Base-by-base conservation (phyloP, 2,113 vertebrate species). In the Protobothrops mucrosquamatus region DNA sequence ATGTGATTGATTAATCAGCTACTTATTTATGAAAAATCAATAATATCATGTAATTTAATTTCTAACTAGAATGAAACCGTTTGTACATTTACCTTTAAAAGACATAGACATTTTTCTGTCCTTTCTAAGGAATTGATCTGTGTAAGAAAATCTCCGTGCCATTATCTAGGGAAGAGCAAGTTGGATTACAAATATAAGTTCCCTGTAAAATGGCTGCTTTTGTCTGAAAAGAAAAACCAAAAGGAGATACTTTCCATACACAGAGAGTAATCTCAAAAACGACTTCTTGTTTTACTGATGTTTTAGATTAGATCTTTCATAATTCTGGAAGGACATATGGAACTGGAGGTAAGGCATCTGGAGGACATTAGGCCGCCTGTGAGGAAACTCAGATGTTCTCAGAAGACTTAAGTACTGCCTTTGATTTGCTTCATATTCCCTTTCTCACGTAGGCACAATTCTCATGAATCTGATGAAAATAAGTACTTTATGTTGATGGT, bases 1-100 rank as follows among this genome's bases (percentile, higher is more conserved):
- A 54, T 92, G 8, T 69, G 11, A 94, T 96, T 95, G 91, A 95
- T 95, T 81, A 96, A 95, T 90, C 88, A 92, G 89, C 92, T 74
- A 87, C 54, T 91, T 92, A 74, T 51, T 61, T 87, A 61, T 88
- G 1, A 46, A 88, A 94, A 95, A 89, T 34, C 6, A 43, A 89
- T 55, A 24, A 88, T 55, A 85, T 89, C 85, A 57, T 87, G 89
- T 95, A 93, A 4, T 52, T 56, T 56, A 18, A 39, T 93, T n/a
- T 61, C 89, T 55, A 0, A 0, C n/a, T 91, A 92, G 24, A 87
- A 86, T 29, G 91, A 52, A 55, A 12, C 93, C 94, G 54, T 91
- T 23, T 85, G 15, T 18, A 85, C 24, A 57, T 26, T 51, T 86
- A 61, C 22, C 8, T 61, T 20, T 56, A 39, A 88, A 9, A 88